These are phyloP conservation scores for Acanthopagrus latus DNA, from an alignment of 2,797 vertebrate species.

Conservation along the genomic window DNA sequence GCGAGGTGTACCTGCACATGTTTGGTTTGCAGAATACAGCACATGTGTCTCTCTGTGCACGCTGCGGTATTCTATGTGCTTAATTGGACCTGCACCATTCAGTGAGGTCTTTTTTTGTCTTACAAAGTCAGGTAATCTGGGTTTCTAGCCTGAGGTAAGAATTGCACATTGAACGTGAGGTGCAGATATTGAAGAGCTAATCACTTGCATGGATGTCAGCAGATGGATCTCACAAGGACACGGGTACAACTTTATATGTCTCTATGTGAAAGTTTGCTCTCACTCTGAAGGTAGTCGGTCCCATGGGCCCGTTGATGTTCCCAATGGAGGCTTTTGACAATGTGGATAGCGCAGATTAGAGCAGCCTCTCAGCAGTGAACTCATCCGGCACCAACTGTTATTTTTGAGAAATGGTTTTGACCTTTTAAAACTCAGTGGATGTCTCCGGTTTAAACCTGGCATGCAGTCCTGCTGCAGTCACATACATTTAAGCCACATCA, in stretches of 20 bases:
- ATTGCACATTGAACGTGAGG: neutral
- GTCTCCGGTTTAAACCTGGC: conserved; percentile 13
- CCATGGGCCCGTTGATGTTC: neutral
- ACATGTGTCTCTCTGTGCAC: conserved; percentile 24
- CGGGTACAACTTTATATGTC: neutral
- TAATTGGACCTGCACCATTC: neutral
- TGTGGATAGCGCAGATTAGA: conserved; percentile 12
- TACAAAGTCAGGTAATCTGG: conserved; percentile 6
- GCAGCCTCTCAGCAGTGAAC: conserved; percentile 8
- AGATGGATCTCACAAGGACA: conserved; percentile 1
- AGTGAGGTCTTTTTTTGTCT: neutral
- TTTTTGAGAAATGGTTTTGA: conserved; percentile 25
- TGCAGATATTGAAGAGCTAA: conserved; percentile 10
- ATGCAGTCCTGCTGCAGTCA: conserved; percentile 1
- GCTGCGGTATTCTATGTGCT: neutral
- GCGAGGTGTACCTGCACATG: neutral
- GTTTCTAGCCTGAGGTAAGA: neutral
- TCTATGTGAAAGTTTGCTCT: conserved; percentile 17
- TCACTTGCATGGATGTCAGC: conserved; percentile 8
- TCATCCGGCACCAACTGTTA: conserved; percentile 7
- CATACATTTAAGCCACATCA: neutral
- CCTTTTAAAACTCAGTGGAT: conserved; percentile 43
- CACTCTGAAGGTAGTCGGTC: conserved; percentile 10
- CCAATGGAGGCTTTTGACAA: conserved; percentile 4
- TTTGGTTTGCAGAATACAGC: conserved; percentile 9